These are phyloP conservation scores for Zaprionus tsacasi DNA, from an alignment of 1,140 invertebrate genomes.

Conservation along the genomic window DNA sequence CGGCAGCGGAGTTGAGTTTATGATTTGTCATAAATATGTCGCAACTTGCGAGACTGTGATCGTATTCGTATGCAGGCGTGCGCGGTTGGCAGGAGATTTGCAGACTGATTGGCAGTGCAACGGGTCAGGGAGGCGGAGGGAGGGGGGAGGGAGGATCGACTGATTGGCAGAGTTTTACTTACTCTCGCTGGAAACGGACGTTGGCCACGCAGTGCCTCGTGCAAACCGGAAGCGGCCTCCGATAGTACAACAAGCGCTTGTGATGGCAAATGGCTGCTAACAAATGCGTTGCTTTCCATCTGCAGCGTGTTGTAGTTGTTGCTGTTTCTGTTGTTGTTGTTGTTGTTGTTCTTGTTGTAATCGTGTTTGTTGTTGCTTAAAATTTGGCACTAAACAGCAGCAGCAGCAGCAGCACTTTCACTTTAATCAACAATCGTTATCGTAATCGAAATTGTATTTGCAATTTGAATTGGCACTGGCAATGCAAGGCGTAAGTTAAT, in stretches of 20 bases:
- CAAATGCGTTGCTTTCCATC: conserved; percentile 85
- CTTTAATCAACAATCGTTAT: conserved; percentile 44
- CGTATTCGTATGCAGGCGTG: conserved; percentile 1
- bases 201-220: conserved; percentile 90
- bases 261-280: conserved; percentile 88
- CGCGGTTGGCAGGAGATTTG: background rate
- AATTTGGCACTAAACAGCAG: conserved; percentile 61
- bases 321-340: conserved; percentile 26
- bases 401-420: conserved; percentile 48
- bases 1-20: conserved; percentile 50
- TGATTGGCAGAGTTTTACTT: conserved; percentile 61
- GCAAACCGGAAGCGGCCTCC: conserved; percentile 89
- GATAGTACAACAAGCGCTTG: conserved; percentile 93
- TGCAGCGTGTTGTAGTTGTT: conserved; percentile 57
- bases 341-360: conserved; percentile 23
- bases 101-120: conserved; percentile 29
- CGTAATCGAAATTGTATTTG: conserved; percentile 52
- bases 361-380: conserved; percentile 34
- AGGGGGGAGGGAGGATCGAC: background rate
- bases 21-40: conserved; percentile 82
- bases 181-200: conserved; percentile 86
- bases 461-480: conserved; percentile 34
- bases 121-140: background rate
- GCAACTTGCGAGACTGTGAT: conserved; percentile 19
- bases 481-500: conserved; percentile 41